These are phyloP conservation scores for Macrobrachium rosenbergii DNA, from an alignment of 1,140 invertebrate genomes.

Conservation along the genomic window DNA sequence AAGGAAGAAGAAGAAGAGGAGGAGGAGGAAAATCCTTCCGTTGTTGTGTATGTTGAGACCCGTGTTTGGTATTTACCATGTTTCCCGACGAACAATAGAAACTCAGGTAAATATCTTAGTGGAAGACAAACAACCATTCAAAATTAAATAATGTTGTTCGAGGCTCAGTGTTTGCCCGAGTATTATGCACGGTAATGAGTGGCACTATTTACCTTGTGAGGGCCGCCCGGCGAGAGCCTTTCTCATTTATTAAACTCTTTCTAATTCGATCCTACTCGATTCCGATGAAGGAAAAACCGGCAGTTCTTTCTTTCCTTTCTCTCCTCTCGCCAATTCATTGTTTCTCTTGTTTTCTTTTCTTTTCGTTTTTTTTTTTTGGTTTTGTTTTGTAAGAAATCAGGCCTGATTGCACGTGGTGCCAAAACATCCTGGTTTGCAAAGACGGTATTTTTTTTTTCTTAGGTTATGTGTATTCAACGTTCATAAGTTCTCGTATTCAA, in stretches of 20 bases:
- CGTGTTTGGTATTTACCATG: background rate
- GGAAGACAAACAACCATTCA: conserved; percentile 24
- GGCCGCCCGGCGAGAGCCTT: background rate
- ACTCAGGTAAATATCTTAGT: conserved; percentile 12
- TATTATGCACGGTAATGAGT: conserved; percentile 10
- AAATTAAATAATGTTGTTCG: conserved; percentile 24
- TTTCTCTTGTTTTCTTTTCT: too few species aligned
- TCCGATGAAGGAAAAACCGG: too few species aligned
- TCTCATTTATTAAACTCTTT: background rate
- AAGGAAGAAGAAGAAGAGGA: background rate
- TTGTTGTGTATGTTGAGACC: background rate
- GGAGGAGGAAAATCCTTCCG: background rate
- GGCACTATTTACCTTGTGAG: background rate
- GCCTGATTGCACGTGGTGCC: too few species aligned
- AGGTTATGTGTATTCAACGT: too few species aligned
- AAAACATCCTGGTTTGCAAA: too few species aligned
- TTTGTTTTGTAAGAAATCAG: too few species aligned
- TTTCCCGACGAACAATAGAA: conserved; percentile 14
- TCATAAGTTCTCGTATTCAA: too few species aligned
- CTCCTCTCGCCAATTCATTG: too few species aligned
- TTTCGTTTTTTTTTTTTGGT: too few species aligned
- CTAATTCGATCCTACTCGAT: too few species aligned
- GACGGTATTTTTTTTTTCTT: too few species aligned
- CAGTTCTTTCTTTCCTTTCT: too few species aligned
- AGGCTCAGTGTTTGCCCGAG: conserved; percentile 10